Percentiles rank a stretch among this genome's conserved stretches.
Evolutionary conservation across 2,113 vertebrate genomes (phyloP).

Genomic region (Albula goreensis): DNA sequence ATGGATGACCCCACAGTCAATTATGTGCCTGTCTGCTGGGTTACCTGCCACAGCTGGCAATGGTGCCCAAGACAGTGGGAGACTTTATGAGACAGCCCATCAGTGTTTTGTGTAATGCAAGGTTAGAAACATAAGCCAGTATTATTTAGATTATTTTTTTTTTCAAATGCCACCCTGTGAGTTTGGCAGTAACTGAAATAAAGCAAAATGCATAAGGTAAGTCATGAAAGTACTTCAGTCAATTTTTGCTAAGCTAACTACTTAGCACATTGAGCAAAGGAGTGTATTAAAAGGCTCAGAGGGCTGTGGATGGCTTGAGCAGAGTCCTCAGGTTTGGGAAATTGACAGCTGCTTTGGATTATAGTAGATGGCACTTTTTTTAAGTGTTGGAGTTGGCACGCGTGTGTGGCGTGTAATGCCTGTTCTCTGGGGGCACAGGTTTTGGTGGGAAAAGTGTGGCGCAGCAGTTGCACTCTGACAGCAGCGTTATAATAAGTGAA

Average conservation of each 20-base stretch:
- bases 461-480: background rate
- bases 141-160: too few species aligned
- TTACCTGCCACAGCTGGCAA: too few species aligned
- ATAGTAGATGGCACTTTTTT: background rate
- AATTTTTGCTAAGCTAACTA: background rate
- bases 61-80: too few species aligned
- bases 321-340: background rate
- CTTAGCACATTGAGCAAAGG: background rate
- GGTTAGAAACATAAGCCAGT: too few species aligned
- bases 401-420: background rate
- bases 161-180: too few species aligned
- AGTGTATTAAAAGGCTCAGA: background rate
- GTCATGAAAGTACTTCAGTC: too few species aligned
- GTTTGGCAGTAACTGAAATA: too few species aligned
- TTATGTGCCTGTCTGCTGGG: too few species aligned
- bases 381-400: background rate
- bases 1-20: too few species aligned
- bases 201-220: too few species aligned
- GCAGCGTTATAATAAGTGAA: background rate
- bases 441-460: background rate
- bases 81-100: too few species aligned
- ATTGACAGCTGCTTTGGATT: background rate
- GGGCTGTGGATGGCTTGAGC: background rate
- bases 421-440: background rate
- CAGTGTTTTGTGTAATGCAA: too few species aligned